A percentile compares a stretch with the other conserved stretches of the same genome.
These are phyloP conservation scores for Leptogaster cylindrica DNA, from an alignment of 2,888 invertebrate genomes.

Conservation along the genomic window DNA sequence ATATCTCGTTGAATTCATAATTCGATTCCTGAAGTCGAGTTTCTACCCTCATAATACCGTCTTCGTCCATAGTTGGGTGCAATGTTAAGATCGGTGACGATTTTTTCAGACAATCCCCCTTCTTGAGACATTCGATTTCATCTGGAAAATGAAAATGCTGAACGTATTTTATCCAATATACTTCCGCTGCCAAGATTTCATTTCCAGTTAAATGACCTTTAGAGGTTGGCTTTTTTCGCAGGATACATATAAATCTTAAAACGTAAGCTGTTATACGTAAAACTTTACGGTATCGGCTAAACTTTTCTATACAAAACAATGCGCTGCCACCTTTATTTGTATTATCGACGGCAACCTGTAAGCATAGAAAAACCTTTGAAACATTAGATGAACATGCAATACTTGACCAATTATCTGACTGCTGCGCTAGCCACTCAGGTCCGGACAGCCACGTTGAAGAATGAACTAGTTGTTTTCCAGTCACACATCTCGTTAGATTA, in stretches of 20 bases:
- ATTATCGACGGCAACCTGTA: too few species aligned
- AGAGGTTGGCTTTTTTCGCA: background rate
- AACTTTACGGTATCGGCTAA: background rate
- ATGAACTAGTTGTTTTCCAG: background rate
- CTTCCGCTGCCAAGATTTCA: background rate
- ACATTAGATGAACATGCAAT: too few species aligned
- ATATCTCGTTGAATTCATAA: too few species aligned
- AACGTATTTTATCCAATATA: conserved; percentile 5
- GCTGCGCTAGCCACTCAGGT: background rate
- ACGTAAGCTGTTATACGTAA: background rate
- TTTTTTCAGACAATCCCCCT: background rate
- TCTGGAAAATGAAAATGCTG: background rate
- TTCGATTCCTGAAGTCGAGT: background rate
- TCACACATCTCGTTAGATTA: background rate
- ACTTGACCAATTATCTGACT: background rate
- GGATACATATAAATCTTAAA: conserved; percentile 3
- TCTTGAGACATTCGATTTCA: background rate
- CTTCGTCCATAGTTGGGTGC: background rate
- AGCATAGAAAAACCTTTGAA: too few species aligned
- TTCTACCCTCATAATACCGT: background rate
- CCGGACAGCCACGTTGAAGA: background rate
- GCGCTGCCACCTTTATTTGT: too few species aligned
- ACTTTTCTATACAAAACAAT: too few species aligned
- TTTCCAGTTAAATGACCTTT: background rate
- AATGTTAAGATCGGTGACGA: background rate